Percentiles rank a stretch among this genome's conserved stretches.
These are phyloP conservation scores for Oreonectes daqikongensis DNA, from an alignment of 2,797 vertebrate species.

Conservation along the genomic window DNA sequence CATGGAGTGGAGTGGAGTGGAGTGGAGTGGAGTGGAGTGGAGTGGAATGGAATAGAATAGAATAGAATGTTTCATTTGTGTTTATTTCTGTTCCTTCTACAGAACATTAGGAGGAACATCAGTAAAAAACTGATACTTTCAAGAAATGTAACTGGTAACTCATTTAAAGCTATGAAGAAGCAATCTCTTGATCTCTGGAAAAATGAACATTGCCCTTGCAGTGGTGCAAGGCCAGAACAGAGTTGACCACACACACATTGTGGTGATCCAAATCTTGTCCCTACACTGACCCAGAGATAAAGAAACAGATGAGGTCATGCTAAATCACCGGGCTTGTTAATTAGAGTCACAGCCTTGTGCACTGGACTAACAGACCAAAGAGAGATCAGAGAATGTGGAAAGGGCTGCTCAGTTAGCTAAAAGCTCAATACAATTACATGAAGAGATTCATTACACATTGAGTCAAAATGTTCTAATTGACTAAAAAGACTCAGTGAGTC, in stretches of 20 bases:
- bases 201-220: background rate
- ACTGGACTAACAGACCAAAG: background rate
- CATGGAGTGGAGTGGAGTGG: too few relatives aligned
- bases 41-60: too few relatives aligned
- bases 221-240: background rate
- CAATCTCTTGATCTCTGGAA: background rate
- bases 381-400: background rate
- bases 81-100: background rate
- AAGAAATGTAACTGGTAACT: background rate
- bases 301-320: background rate
- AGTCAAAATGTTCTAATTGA: background rate
- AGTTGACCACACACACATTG: background rate
- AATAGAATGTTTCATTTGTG: background rate
- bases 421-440: background rate
- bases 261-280: slow-evolving; percentile 16
- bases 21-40: too few relatives aligned
- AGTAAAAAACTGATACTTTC: background rate
- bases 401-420: background rate
- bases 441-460: background rate
- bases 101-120: background rate
- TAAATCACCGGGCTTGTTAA: slow-evolving; percentile 21
- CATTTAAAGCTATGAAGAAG: background rate
- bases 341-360: background rate
- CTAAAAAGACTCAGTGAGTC: background rate
- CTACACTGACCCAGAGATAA: slow-evolving; percentile 22